These are phyloP conservation scores for Echinometra lucunter DNA, from an alignment of 53 echinoderm and acorn worm species.

Conservation along the genomic window DNA sequence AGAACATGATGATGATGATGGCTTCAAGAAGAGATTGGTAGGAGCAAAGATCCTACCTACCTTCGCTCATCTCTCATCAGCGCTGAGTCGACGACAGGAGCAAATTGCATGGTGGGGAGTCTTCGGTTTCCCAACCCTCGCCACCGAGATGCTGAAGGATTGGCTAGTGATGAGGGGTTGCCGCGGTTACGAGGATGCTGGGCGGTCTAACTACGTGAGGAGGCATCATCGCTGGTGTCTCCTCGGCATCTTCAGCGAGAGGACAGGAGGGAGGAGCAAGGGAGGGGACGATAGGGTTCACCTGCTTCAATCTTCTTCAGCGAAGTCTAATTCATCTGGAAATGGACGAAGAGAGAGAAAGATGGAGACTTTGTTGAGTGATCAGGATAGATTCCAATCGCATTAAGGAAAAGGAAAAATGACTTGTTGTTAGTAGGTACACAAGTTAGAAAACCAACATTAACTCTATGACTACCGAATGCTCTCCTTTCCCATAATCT, in stretches of 20 bases:
- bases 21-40: constrained; percentile 31
- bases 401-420: not conserved
- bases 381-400: not conserved
- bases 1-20: constrained; percentile 35
- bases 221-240: not conserved
- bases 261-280: not conserved
- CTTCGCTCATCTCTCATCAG: constrained; percentile 20
- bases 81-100: not conserved
- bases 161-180: constrained; percentile 17
- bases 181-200: constrained; percentile 50
- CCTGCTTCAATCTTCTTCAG: constrained; percentile 54
- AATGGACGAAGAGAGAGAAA: constrained; percentile 29
- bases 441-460: not conserved
- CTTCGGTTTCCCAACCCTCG: constrained; percentile 28
- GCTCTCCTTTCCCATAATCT: no score
- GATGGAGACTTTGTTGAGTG: constrained; percentile 7
- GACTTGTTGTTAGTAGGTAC: not conserved
- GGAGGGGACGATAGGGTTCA: not conserved
- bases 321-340: constrained; percentile 62
- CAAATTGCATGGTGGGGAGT: constrained; percentile 50
- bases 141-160: constrained; percentile 38
- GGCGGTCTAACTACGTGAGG: constrained; percentile 6
- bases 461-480: not conserved
- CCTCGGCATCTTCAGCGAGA: not conserved
- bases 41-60: constrained; percentile 35